phyloP scores from a whole-genome alignment of 2,797 vertebrate species.

The Alectoris magna region DNA sequence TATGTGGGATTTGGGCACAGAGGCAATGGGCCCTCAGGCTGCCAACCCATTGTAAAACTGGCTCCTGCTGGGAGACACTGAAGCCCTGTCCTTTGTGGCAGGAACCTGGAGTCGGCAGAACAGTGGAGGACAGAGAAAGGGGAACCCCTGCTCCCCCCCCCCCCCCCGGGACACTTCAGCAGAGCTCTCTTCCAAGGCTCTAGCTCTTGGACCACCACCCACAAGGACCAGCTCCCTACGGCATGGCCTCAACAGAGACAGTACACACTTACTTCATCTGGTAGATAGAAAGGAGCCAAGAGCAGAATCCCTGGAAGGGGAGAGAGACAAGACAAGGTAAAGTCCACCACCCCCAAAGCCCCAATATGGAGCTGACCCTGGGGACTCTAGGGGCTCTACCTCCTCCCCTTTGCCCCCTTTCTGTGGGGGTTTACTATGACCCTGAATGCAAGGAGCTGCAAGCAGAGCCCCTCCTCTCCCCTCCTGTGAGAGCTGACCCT shows the following conservation, averaged over 20 bases:
- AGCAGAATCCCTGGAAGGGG: conserved; percentile 91
- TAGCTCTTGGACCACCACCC: neutral
- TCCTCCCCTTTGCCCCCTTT: neutral
- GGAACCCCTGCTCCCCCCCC: neutral
- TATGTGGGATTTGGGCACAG: neutral
- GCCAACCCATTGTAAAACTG: neutral
- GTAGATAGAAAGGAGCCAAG: conserved; percentile 94
- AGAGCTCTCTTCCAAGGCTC: neutral
- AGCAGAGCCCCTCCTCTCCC: neutral
- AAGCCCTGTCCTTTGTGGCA: neutral
- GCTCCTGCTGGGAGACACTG: neutral
- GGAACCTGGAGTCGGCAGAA: neutral
- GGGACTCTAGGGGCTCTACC: neutral
- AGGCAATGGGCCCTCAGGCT: neutral
- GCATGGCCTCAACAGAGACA: rapidly evolving
- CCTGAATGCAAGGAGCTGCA: neutral
- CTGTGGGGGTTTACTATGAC: neutral
- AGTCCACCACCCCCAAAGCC: neutral
- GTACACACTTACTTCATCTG: conserved; percentile 94
- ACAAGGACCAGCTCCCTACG: neutral
- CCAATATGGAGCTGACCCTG: rapidly evolving
- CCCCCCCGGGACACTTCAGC: neutral
- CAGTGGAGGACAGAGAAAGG: neutral
- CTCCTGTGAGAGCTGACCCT: neutral
- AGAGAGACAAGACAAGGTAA: conserved; percentile 22